Base-by-base conservation (phyloP, 2,888 invertebrate species). In the Drosophila meridiana region DNA sequence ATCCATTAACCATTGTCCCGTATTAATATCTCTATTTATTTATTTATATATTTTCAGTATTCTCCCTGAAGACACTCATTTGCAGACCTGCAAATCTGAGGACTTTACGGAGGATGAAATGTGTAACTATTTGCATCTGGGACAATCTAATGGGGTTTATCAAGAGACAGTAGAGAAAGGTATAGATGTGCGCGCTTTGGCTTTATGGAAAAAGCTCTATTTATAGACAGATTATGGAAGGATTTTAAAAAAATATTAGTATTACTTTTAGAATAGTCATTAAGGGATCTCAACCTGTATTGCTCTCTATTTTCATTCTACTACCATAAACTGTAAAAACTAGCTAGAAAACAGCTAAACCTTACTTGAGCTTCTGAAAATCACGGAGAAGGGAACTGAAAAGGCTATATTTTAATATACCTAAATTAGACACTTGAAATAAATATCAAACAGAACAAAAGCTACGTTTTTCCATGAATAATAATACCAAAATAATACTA, bases 81-180 rank as follows among this genome's bases (percentile, higher is more conserved):
- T 79, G 32, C 2, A 61, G 1, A 26, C 67, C 4, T 92, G 92
- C 42, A 73, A 74, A 28, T 45, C 68, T 4, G 64, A 55, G 0
- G 73, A 75, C 26, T 79, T 92, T 26, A 53, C 57, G 2, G 11
- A 66, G 13, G 60, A 72, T 20, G 67, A 75, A 11, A 82, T 91
- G 34, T 92, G 93, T 60, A 90, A 88, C n/a, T 92, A 90, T 73
- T 70, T 89, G 14, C 84, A 82, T n/a, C 83, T 90, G 38, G 75
- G 59, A n/a, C 83, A 89, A 34, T 28, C 50, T 4, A 70, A 61
- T 36, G 68, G 68, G 0, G 72, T 61, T 8, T 91, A 70, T 55
- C 58, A 70, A 1, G 69, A 80, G 67, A 28, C 48, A 38, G 43
- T 76, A 14, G 42, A 75, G 66, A 57, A 66, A 55, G 43, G 52